A percentile compares a stretch with the other conserved stretches of the same genome.
Evolutionary conservation across 2,888 invertebrate genomes (phyloP).

Genomic region (Parnassius orleans): DNA sequence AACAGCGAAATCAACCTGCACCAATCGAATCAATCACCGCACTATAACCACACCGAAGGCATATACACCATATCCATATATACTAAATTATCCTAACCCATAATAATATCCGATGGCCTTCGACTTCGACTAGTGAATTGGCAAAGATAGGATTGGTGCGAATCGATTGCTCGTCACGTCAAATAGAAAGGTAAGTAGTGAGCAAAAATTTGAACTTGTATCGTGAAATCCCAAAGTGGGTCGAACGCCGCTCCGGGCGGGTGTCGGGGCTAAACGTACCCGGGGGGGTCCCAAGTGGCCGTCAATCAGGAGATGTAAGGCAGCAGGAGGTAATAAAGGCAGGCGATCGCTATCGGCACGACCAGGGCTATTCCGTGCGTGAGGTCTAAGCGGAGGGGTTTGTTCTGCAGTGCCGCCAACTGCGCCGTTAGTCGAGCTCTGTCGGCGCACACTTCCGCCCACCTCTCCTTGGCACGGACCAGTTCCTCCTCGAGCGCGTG

Average conservation of each 20-base stretch:
- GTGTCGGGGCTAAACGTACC: constrained; percentile 57
- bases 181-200: constrained; percentile 35
- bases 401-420: constrained; percentile 80
- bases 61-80: not conserved
- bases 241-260: constrained; percentile 26
- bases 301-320: constrained; percentile 83
- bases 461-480: constrained; percentile 86
- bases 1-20: constrained; percentile 19
- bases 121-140: not conserved
- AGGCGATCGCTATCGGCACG: constrained; percentile 79
- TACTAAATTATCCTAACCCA: constrained; percentile 18
- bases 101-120: constrained; percentile 8
- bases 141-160: constrained; percentile 5
- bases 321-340: constrained; percentile 82
- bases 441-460: constrained; percentile 83
- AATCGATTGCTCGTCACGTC: not conserved
- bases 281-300: constrained; percentile 80
- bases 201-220: constrained; percentile 37
- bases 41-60: not conserved
- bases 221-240: constrained; percentile 11
- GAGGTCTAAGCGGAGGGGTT: constrained; percentile 79
- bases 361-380: constrained; percentile 81
- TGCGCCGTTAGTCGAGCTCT: constrained; percentile 82
- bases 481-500: constrained; percentile 87
- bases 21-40: constrained; percentile 1